Evolutionary conservation across 2,113 vertebrate species (phyloP), one percentile per base, ranked within the genome.

Genomic region (Xyliphius kryptos): DNA sequence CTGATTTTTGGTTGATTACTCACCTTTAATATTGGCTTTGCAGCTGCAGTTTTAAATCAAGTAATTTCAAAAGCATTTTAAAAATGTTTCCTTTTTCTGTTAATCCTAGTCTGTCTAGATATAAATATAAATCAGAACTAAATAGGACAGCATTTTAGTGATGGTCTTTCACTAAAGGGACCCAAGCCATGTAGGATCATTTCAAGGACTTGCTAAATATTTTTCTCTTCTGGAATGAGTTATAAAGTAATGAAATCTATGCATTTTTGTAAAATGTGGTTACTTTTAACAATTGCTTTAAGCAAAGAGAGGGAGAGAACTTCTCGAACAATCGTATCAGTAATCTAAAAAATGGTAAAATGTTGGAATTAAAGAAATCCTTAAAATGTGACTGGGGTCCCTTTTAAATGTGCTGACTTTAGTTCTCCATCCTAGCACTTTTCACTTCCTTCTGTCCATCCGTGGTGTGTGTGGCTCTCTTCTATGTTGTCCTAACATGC

Each of bases 401-500:
- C 89, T 94, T 95, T 94, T 86, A 88, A 91, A 91, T 85, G 67
- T 77, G 71, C 70, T 57, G 0, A 2, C 69, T 76, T 79, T 77
- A 75, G 59, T 80, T 81, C 71, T 77, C 70, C 79, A 76, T 85
- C 69, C 74, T 78, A 77, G 79, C 82, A 74, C 63, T 72, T 62
- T 43, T 71, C 68, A 50, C 59, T 40, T 53, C 56, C 66, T 67
- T 75, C 72, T 72, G 47, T 74, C 69, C 80, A 81, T 84, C 79
- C 60, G 79, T 85, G 79, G 76, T 80, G 76, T 80, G 81, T 80
- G 76, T 61, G 59, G 46, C 73, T 79, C 81, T 79, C 66, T 52
- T 77, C 68, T 79, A 72, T 67, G 55, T 75, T 69, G 73, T 79
- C 74, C 76, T 71, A 77, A 57, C 77, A 72, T 79, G 80, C 79